Evolutionary conservation across 2,113 vertebrate genomes (phyloP).

Genomic region (Rhipidura dahli): DNA sequence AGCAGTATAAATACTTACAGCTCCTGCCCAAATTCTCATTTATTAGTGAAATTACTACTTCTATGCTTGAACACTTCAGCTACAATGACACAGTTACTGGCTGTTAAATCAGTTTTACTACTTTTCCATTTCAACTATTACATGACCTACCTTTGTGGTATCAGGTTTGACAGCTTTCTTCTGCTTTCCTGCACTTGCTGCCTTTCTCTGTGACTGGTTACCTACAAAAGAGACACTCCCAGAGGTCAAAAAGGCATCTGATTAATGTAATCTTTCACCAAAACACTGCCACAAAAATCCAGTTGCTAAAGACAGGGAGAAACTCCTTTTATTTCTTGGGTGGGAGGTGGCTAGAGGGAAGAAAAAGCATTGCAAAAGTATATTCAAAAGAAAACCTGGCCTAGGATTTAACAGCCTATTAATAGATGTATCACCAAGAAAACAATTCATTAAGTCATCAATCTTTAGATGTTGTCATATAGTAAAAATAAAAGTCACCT

Average conservation of each 20-base stretch:
- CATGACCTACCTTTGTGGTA: background rate
- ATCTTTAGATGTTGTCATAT: background rate
- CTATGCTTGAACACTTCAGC: background rate
- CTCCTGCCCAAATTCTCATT: background rate
- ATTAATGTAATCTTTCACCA: background rate
- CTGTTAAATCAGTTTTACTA: background rate
- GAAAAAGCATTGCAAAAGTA: background rate
- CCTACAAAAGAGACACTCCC: conserved; percentile 46
- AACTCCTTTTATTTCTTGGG: background rate
- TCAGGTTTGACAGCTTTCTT: conserved; percentile 30
- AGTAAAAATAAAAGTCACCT: background rate
- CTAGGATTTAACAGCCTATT: background rate
- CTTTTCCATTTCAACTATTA: background rate
- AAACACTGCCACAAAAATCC: background rate
- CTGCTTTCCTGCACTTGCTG: conserved; percentile 26
- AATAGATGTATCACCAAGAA: background rate
- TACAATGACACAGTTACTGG: background rate
- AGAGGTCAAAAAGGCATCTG: background rate
- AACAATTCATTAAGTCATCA: background rate
- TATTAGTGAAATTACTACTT: background rate
- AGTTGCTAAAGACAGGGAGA: background rate
- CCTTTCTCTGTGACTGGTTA: conserved; percentile 51
- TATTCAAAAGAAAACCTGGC: background rate
- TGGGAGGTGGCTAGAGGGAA: background rate
- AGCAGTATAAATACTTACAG: background rate